A percentile compares a stretch with the other conserved stretches of the same genome.
phyloP scores from a whole-genome alignment of 2,113 vertebrate genomes.

The Centropus bengalensis region DNA sequence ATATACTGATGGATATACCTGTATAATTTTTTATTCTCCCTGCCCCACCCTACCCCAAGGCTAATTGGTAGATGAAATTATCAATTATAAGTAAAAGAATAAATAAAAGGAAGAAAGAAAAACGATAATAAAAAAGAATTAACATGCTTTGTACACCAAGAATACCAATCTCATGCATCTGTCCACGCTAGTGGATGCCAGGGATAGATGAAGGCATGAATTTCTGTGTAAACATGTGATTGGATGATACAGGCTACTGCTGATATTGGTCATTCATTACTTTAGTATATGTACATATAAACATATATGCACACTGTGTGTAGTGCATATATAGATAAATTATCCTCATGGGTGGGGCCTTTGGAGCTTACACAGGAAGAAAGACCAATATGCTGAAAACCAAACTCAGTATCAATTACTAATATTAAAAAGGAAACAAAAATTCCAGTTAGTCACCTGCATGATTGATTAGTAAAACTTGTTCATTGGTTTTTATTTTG shows the following conservation, averaged over 20 bases:
- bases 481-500: not conserved
- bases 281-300: constrained; percentile 23
- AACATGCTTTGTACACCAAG: constrained; percentile 73
- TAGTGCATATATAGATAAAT: constrained; percentile 46
- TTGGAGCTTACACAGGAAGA: constrained; percentile 14
- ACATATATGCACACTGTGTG: constrained; percentile 20
- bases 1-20: constrained; percentile 80
- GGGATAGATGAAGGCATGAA: constrained; percentile 88
- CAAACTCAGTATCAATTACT: constrained; percentile 22
- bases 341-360: constrained; percentile 12
- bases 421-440: not conserved
- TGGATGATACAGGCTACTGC: constrained; percentile 86
- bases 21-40: constrained; percentile 77
- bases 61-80: constrained; percentile 82
- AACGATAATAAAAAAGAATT: constrained; percentile 71
- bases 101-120: constrained; percentile 59
- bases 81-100: constrained; percentile 70
- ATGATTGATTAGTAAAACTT: constrained; percentile 58
- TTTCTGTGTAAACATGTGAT: constrained; percentile 93
- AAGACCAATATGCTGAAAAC: constrained; percentile 39
- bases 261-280: constrained; percentile 77
- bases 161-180: constrained; percentile 82
- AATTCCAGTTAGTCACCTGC: constrained; percentile 20
- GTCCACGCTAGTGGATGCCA: constrained; percentile 80
- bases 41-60: constrained; percentile 74